These are phyloP conservation scores for Micoletzkya japonica DNA, from an alignment of 2,888 invertebrate species.

Conservation along the genomic window DNA sequence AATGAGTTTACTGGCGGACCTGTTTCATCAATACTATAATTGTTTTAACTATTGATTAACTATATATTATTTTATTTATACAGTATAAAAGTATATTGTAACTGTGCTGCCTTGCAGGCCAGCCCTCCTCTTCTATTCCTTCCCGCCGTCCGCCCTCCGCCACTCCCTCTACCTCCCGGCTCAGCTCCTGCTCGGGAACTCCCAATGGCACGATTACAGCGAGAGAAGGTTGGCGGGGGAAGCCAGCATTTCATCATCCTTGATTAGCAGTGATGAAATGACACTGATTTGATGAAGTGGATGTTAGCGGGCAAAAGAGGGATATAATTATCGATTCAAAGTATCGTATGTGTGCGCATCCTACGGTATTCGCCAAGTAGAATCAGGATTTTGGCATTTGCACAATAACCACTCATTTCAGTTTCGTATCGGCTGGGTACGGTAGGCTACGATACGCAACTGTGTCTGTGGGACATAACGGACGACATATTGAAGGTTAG, in stretches of 20 bases:
- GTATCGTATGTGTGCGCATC: not conserved
- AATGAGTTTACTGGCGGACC: too few relatives aligned
- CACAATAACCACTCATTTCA: slow-evolving; percentile 24
- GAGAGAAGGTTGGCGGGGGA: too few relatives aligned
- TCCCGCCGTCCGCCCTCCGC: not conserved
- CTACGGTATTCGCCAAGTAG: not conserved
- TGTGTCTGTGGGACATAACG: slow-evolving; percentile 97
- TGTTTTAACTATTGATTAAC: too few relatives aligned
- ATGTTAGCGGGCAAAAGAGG: not conserved
- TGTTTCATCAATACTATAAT: too few relatives aligned
- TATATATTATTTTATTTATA: too few relatives aligned
- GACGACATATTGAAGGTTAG: slow-evolving; percentile 76
- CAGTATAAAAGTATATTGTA: too few relatives aligned
- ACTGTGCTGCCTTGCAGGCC: not conserved
- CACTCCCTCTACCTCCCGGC: not conserved
- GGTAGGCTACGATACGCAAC: slow-evolving; percentile 88
- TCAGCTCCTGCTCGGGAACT: slow-evolving; percentile 15
- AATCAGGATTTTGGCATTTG: too few relatives aligned
- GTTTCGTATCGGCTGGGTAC: slow-evolving; percentile 55
- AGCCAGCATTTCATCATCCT: not conserved
- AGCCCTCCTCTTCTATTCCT: not conserved
- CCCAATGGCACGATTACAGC: slow-evolving; percentile 21
- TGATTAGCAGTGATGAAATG: not conserved
- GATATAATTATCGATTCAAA: not conserved
- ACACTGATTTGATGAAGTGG: not conserved